These are phyloP conservation scores for Fundulus diaphanus DNA, from an alignment of 2,797 vertebrate genomes.

Conservation along the genomic window DNA sequence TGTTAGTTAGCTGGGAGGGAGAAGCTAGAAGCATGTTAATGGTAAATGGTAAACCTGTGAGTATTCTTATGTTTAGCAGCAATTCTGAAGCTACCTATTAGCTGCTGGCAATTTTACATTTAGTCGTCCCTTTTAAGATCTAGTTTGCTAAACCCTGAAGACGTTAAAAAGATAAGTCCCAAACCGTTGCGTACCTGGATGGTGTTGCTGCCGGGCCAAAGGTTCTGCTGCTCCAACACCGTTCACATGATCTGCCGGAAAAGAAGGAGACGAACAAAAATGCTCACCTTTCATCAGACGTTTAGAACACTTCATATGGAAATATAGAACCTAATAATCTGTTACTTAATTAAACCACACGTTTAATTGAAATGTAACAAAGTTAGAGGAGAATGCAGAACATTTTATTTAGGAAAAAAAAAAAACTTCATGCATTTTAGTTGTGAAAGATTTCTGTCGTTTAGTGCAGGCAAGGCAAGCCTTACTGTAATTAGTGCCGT, in stretches of 20 bases:
- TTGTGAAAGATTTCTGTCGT: neutral
- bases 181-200: neutral
- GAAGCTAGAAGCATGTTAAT: neutral
- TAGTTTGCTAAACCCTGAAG: neutral
- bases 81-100: neutral
- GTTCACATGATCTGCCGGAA: slow-evolving; percentile 5
- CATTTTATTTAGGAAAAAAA: neutral
- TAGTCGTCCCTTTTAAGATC: neutral
- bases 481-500: neutral
- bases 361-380: neutral
- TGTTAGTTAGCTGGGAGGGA: slow-evolving; percentile 13
- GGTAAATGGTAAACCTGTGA: neutral
- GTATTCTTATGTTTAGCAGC: neutral
- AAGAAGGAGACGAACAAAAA: neutral
- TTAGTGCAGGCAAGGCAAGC: neutral
- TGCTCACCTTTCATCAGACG: neutral
- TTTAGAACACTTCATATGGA: too few relatives aligned
- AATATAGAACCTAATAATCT: too few relatives aligned
- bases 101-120: neutral
- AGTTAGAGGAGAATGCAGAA: neutral
- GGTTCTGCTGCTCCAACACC: neutral
- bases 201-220: neutral
- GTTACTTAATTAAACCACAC: too few relatives aligned
- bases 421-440: too few relatives aligned
- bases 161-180: neutral